phyloP scores from a whole-genome alignment of 2,797 vertebrate species.

The Anas capensis region DNA sequence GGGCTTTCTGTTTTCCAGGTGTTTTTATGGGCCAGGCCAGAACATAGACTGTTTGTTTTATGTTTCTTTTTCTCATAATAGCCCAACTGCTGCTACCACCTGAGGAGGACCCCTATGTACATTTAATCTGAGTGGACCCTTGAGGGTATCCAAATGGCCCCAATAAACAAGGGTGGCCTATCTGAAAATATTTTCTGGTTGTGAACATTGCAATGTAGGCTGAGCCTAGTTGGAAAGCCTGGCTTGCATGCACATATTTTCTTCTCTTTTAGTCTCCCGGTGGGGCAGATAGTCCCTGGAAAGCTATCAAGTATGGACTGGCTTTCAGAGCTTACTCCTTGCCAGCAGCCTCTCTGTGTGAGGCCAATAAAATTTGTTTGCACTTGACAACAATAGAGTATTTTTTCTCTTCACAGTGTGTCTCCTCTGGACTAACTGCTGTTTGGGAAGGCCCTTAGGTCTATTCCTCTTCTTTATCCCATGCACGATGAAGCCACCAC shows the following conservation, averaged over 20 bases:
- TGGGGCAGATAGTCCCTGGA: constrained; percentile 43
- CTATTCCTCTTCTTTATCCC: constrained; percentile 10
- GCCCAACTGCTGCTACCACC: neutral
- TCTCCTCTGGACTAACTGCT: neutral
- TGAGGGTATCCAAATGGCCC: neutral
- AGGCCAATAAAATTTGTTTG: constrained; percentile 61
- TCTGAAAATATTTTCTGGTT: constrained; percentile 40
- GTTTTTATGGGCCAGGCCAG: neutral
- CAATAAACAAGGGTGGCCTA: neutral
- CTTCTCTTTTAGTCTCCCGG: constrained; percentile 44
- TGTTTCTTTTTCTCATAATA: neutral
- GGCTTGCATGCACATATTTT: constrained; percentile 27
- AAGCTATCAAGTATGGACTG: constrained; percentile 31
- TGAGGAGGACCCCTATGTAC: neutral
- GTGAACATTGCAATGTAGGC: neutral
- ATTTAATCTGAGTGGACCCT: neutral
- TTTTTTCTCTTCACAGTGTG: constrained; percentile 13
- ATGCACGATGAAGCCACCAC: neutral
- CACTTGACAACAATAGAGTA: constrained; percentile 66
- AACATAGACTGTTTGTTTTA: neutral
- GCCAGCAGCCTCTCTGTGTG: constrained; percentile 63
- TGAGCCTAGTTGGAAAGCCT: constrained; percentile 36
- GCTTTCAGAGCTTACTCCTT: constrained; percentile 42
- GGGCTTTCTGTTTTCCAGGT: constrained; percentile 23
- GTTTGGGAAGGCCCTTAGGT: constrained; percentile 25